Evolutionary conservation across 2,113 vertebrate species (phyloP).

Genomic region (Dolichotis patagonum): DNA sequence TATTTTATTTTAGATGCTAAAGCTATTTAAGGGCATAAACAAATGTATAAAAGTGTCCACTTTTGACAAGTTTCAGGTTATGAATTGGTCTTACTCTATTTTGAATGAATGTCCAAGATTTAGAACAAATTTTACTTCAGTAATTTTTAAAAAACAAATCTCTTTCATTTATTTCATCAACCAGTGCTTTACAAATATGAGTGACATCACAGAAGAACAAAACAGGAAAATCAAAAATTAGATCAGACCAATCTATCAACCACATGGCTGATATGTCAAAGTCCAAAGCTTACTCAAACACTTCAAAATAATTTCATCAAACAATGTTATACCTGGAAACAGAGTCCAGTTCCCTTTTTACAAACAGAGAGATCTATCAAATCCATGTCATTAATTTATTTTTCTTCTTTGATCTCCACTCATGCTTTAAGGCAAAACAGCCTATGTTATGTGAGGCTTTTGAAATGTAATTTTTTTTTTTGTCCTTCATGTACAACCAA

Average conservation of each 20-base stretch:
- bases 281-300: conserved; percentile 55
- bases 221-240: neutral
- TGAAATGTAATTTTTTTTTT: conserved; percentile 23
- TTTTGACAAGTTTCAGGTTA: neutral
- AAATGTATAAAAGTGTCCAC: neutral
- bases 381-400: conserved; percentile 11
- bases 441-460: neutral
- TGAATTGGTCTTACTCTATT: neutral
- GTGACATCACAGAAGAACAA: neutral
- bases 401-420: conserved; percentile 63
- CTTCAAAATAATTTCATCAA: conserved; percentile 59
- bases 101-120: neutral
- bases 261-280: conserved; percentile 38
- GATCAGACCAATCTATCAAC: neutral
- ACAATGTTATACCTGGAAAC: neutral
- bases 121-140: neutral
- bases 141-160: neutral
- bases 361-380: conserved; percentile 37
- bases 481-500: neutral
- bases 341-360: conserved; percentile 54
- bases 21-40: neutral
- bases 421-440: conserved; percentile 64
- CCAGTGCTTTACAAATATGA: neutral
- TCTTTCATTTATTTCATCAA: neutral
- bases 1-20: neutral